Conservation (phyloP, 1,140 invertebrate species). For the Gryllus bimaculatus region DNA sequence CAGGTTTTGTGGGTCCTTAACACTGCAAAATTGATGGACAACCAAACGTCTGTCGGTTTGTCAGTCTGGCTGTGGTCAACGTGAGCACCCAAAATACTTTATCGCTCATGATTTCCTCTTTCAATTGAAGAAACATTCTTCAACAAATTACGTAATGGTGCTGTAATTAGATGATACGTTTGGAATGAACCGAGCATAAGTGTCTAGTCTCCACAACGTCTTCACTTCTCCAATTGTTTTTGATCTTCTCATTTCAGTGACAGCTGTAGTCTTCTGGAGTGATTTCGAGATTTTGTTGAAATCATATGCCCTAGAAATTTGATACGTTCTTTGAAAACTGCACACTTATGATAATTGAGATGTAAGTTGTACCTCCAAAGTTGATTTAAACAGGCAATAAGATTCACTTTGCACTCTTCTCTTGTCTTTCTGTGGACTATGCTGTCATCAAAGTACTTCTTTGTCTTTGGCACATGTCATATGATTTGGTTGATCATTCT, state of each 20-base stretch:
- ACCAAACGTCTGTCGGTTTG: too few species aligned
- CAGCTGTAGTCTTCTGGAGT: not conserved
- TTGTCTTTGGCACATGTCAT: not conserved
- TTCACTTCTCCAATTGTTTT: not conserved
- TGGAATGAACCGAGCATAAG: not conserved
- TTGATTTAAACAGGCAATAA: not conserved
- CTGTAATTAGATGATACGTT: not conserved
- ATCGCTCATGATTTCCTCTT: not conserved
- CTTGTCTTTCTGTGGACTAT: not conserved
- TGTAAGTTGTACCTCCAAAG: not conserved
- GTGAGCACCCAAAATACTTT: not conserved
- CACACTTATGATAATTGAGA: not conserved
- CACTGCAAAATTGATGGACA: too few species aligned
- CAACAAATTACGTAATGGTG: not conserved
- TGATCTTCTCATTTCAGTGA: not conserved
- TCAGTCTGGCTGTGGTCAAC: too few species aligned
- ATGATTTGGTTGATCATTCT: too few species aligned
- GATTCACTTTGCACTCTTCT: not conserved
- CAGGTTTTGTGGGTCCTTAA: too few species aligned
- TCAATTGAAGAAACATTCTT: not conserved
- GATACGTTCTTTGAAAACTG: not conserved
- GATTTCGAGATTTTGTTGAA: not conserved
- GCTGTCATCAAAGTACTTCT: not conserved
- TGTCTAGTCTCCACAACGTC: not conserved
- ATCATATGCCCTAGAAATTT: not conserved